Evolutionary conservation across 2,888 invertebrate genomes (phyloP).

Genomic region (Luperina nickerlii): DNA sequence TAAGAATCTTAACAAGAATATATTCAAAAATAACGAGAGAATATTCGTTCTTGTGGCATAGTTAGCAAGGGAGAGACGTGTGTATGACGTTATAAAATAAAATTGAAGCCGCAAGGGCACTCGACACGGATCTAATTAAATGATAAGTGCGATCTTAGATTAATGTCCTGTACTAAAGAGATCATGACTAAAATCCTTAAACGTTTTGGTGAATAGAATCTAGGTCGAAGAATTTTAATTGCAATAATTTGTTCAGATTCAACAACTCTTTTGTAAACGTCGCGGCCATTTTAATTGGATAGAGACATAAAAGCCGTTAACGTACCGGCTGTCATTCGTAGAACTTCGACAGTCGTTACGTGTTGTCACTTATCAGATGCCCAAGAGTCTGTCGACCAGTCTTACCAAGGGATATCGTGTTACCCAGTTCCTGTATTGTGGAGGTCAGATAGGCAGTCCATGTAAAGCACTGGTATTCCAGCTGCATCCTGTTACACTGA

Average conservation of each 20-base stretch:
- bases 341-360: not conserved
- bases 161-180: slow-evolving; percentile 83
- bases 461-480: not conserved
- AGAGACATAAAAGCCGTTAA: not conserved
- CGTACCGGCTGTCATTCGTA: not conserved
- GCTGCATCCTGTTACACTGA: not conserved
- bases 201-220: slow-evolving; percentile 62
- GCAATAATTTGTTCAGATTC: slow-evolving; percentile 46
- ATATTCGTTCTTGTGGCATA: slow-evolving; percentile 74
- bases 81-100: slow-evolving; percentile 90
- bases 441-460: not conserved
- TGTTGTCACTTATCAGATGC: not conserved
- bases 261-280: not conserved
- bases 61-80: slow-evolving; percentile 86
- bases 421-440: not conserved
- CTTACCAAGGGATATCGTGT: not conserved
- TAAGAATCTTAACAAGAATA: slow-evolving; percentile 53
- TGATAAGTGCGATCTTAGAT: slow-evolving; percentile 89
- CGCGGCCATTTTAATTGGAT: slow-evolving; percentile 2
- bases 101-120: slow-evolving; percentile 88
- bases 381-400: not conserved
- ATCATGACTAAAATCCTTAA: slow-evolving; percentile 79
- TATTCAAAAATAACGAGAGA: slow-evolving; percentile 44
- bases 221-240: slow-evolving; percentile 61
- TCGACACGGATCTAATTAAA: slow-evolving; percentile 89